phyloP scores from a whole-genome alignment of 1,140 invertebrate genomes.

The Manduca sexta region DNA sequence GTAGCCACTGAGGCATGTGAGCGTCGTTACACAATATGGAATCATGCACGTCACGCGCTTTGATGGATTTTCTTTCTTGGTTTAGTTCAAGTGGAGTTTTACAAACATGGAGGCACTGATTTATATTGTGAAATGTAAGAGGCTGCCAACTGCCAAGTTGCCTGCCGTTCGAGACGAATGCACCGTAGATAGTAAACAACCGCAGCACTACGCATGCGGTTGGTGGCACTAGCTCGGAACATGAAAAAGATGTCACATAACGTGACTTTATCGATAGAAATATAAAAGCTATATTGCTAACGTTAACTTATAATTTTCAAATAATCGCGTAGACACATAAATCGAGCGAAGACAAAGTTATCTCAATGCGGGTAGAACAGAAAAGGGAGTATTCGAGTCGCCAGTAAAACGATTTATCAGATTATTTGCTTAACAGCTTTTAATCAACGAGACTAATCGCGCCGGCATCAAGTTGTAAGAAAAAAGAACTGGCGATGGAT shows the following conservation, averaged over 20 bases:
- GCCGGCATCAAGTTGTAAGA: constrained; percentile 39
- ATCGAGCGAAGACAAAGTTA: constrained; percentile 13
- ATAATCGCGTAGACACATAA: constrained; percentile 3
- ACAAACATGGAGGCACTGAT: no score
- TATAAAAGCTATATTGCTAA: constrained; percentile 8
- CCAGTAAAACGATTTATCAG: constrained; percentile 30
- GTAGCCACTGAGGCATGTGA: no score
- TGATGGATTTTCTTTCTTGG: no score
- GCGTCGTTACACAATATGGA: no score
- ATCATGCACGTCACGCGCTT: no score
- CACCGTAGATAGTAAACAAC: constrained; percentile 27
- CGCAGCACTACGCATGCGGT: constrained; percentile 29
- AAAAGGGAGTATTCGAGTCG: constrained; percentile 20
- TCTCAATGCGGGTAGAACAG: constrained; percentile 18
- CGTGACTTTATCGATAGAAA: constrained; percentile 22
- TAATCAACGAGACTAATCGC: constrained; percentile 46
- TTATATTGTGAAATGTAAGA: no score
- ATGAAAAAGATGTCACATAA: constrained; percentile 24
- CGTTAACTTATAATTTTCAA: constrained; percentile 8
- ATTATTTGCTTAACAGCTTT: constrained; percentile 39
- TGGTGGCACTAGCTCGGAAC: constrained; percentile 21
- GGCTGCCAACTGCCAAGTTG: constrained; percentile 16
- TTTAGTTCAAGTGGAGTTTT: no score
- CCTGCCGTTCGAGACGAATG: constrained; percentile 33
- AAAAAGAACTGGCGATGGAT: constrained; percentile 44